Percentiles rank a stretch among this genome's conserved stretches.
Conservation (phyloP, 2,113 vertebrate genomes). For the Theropithecus gelada region DNA sequence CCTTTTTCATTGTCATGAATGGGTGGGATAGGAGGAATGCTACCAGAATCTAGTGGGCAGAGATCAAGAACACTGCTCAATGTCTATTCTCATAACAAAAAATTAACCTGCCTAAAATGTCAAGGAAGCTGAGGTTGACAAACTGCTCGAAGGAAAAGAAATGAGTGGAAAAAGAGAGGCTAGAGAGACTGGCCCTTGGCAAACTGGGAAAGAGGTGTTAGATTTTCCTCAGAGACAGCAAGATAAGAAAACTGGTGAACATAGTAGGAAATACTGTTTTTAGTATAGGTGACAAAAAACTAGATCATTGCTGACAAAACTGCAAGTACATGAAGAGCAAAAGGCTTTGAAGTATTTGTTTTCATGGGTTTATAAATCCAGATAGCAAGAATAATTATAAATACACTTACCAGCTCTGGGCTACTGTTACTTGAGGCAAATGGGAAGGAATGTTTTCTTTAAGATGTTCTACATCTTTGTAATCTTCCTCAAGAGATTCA, state of each 20-base stretch:
- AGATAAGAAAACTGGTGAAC: background rate
- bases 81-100: background rate
- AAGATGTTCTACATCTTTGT: conserved; percentile 71
- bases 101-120: background rate
- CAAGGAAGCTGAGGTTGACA: background rate
- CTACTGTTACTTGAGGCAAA: conserved; percentile 58
- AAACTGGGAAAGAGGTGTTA: background rate
- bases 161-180: background rate
- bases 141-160: background rate
- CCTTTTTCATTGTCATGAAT: background rate
- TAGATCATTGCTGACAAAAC: background rate
- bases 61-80: background rate
- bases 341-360: background rate
- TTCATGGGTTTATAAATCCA: background rate
- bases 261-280: background rate
- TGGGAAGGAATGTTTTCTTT: conserved; percentile 75
- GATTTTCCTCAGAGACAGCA: background rate
- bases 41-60: background rate
- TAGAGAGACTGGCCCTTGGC: background rate
- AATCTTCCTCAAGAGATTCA: conserved; percentile 65
- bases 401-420: conserved; percentile 71
- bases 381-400: conserved; percentile 20
- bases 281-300: background rate
- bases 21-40: no score
- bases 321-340: background rate